Percentiles rank a stretch among this genome's conserved stretches.
Conservation (phyloP, 2,888 invertebrate genomes). For the Melieria crassipennis region DNA sequence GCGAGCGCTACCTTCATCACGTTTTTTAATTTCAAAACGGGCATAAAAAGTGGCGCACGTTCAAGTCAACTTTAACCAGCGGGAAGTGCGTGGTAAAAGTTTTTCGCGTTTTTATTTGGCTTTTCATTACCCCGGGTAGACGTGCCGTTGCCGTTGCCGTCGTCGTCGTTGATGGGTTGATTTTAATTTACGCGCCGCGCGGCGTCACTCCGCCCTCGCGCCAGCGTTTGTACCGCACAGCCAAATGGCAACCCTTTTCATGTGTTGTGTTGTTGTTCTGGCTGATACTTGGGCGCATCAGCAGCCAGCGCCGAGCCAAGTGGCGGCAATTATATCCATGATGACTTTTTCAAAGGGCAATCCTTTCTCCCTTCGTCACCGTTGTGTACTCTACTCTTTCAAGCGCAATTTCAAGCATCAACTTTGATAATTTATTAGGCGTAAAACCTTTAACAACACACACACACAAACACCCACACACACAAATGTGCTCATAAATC, state of each 20-base stretch:
- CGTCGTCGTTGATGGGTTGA: slow-evolving; percentile 7
- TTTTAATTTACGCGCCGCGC: slow-evolving; percentile 28
- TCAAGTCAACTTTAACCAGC: background rate
- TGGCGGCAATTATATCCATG: slow-evolving; percentile 33
- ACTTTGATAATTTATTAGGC: slow-evolving; percentile 36
- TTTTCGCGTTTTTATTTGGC: slow-evolving; percentile 12
- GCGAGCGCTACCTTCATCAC: slow-evolving; percentile 38
- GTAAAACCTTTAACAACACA: slow-evolving; percentile 8
- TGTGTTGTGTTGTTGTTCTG: background rate
- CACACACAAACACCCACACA: background rate
- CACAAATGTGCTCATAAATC: slow-evolving; percentile 31
- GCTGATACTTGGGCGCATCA: background rate
- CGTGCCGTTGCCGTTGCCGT: slow-evolving; percentile 18
- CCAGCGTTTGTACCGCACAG: background rate
- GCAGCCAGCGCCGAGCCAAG: slow-evolving; percentile 20
- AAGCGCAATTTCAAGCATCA: slow-evolving; percentile 15
- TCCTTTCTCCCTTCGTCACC: background rate
- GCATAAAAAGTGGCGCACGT: slow-evolving; percentile 18
- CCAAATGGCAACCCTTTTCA: slow-evolving; percentile 14
- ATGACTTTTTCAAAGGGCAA: slow-evolving; percentile 26
- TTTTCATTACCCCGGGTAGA: slow-evolving; percentile 31
- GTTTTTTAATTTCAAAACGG: slow-evolving; percentile 32
- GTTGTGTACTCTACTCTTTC: background rate
- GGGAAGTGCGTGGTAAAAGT: slow-evolving; percentile 20
- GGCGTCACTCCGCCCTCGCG: too few relatives aligned